Base-by-base conservation (phyloP, 2,888 invertebrate species). In the Hirtodrosophila duncani region DNA sequence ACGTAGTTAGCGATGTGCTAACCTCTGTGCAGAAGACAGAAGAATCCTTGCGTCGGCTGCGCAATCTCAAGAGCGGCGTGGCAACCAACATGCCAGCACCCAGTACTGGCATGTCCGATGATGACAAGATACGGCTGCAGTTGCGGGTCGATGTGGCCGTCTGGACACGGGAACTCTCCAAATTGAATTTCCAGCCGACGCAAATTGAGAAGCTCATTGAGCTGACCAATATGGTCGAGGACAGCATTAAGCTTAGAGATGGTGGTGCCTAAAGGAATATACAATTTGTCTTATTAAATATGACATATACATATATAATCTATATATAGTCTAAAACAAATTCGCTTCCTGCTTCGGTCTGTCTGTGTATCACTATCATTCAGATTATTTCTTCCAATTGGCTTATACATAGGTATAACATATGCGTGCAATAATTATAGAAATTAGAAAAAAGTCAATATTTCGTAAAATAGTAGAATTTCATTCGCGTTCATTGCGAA, bases 11-110 rank as follows among this genome's bases (percentile, higher is more conserved):
- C 75, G 96, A 97, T 86, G 96, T 98, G 1, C 88, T 99, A 58
- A 94, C 93, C 31, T 97, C 97, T 1, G 97, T 98, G 6, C 94
- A 95, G 85, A 96, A 94, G 88, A 98, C 98, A 68, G 98, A 98
- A 84, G 97, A 98, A 84, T 97, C 97, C 45, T 88, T 99, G 63
- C 91, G 95, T 82, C 91, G 97, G 71, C 88, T 99, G 83, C 97
- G 97, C 87, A 93, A 93, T 86, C 92, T 93, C 11, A 90, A 94
- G 59, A 93, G 93, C 51, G 93, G 93, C 7, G 43, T 55, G 1
- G 38, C 50, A 3, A 85, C 51, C 84, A 44, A 79, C 68, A 37
- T 85, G 59, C 3, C 67, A 2, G 62, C 48, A 70, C 24, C 49
- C 20, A 48, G 26, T 14, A 27, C 33, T 23, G 91, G 91, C n/a